Percentiles rank a stretch among this genome's conserved stretches.
phyloP scores from a whole-genome alignment of 2,797 vertebrate genomes.

The Zenarchopterus dispar region DNA sequence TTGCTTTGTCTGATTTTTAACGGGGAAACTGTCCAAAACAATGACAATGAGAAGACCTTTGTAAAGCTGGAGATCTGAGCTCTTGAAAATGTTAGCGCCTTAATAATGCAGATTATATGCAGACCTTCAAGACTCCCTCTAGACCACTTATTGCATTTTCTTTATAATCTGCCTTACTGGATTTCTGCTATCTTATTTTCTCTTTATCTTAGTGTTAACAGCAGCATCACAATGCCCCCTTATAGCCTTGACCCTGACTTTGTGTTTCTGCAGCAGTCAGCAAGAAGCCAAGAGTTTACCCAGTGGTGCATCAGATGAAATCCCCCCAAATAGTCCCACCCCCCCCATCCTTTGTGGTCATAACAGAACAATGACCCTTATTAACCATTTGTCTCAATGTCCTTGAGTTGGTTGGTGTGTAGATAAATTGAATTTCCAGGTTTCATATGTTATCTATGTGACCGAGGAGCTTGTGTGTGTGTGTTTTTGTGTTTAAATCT shows the following conservation, averaged over 20 bases:
- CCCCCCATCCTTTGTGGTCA: constrained; percentile 33
- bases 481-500: constrained; percentile 10
- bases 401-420: constrained; percentile 44
- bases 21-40: background rate
- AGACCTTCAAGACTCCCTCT: constrained; percentile 38
- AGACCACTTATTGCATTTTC: constrained; percentile 12
- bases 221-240: constrained; percentile 29
- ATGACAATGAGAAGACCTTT: constrained; percentile 7
- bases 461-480: background rate
- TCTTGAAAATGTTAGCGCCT: constrained; percentile 33
- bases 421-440: constrained; percentile 43
- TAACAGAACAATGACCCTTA: constrained; percentile 42
- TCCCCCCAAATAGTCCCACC: constrained; percentile 1
- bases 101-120: constrained; percentile 51
- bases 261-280: constrained; percentile 14
- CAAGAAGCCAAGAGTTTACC: constrained; percentile 4
- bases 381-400: constrained; percentile 43
- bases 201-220: constrained; percentile 34
- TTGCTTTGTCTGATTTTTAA: too few relatives aligned
- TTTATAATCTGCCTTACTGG: constrained; percentile 9
- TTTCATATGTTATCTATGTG: constrained; percentile 26
- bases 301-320: constrained; percentile 14
- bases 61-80: constrained; percentile 12
- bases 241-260: constrained; percentile 19
- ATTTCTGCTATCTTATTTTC: constrained; percentile 23